Evolutionary conservation across 2,113 vertebrate genomes (phyloP).

Genomic region (Probosciger aterrimus): DNA sequence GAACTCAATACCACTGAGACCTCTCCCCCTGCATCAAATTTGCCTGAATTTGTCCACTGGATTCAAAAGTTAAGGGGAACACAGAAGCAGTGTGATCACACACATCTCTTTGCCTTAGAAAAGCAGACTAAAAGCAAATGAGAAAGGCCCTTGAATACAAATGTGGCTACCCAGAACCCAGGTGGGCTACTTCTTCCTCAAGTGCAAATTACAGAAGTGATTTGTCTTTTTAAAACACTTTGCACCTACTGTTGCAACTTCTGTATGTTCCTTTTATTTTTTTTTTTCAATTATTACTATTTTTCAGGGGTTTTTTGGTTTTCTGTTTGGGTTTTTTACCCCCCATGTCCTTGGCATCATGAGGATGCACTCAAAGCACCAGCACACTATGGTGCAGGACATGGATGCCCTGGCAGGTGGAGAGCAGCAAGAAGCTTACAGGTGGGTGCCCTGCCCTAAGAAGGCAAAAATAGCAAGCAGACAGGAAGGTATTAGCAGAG

Average conservation of each 20-base stretch:
- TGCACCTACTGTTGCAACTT: background rate
- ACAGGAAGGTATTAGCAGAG: slow-evolving; percentile 7
- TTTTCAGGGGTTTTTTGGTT: background rate
- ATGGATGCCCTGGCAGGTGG: background rate
- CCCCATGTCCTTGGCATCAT: rapidly evolving
- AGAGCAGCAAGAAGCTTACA: background rate
- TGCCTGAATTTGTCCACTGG: background rate
- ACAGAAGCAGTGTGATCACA: background rate
- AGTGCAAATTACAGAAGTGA: background rate
- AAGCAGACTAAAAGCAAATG: background rate
- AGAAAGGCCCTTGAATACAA: background rate
- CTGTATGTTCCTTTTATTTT: background rate
- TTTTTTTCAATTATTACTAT: background rate
- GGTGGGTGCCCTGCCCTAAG: background rate
- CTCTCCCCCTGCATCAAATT: background rate
- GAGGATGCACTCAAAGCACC: background rate
- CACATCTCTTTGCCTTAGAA: background rate
- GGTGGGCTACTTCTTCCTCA: background rate
- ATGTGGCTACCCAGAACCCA: background rate
- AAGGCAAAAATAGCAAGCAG: slow-evolving; percentile 15
- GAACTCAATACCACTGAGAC: background rate
- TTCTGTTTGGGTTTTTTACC: background rate
- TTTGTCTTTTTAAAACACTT: background rate
- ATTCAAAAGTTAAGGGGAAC: background rate
- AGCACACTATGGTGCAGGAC: background rate